A percentile compares a stretch with the other conserved stretches of the same genome.
Conservation (phyloP, 2,888 invertebrate species). For the Eudemis profundana region DNA sequence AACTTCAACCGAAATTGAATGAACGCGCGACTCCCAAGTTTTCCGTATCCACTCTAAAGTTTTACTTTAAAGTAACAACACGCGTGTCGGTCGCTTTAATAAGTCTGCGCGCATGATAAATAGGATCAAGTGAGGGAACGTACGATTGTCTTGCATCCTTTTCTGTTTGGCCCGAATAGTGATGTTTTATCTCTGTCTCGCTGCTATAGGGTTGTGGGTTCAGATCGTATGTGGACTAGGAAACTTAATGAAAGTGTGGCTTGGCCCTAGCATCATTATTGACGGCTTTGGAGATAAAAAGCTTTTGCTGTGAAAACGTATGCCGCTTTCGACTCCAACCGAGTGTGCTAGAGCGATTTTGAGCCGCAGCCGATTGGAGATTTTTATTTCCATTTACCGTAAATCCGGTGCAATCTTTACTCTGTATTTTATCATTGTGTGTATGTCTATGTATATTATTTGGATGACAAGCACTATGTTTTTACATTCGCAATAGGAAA, state of each 20-base stretch:
- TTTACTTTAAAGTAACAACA: conserved; percentile 67
- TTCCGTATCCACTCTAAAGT: conserved; percentile 68
- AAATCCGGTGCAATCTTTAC: conserved; percentile 23
- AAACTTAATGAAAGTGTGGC: conserved; percentile 79
- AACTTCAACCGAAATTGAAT: conserved; percentile 46
- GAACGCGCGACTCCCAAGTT: conserved; percentile 58
- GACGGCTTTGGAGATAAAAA: conserved; percentile 77
- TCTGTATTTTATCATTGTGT: neutral
- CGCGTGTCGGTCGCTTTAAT: conserved; percentile 80
- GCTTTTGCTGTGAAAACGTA: conserved; percentile 74
- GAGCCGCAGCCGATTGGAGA: conserved; percentile 47
- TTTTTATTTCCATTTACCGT: conserved; percentile 53
- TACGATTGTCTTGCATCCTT: conserved; percentile 46
- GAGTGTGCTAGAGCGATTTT: conserved; percentile 53
- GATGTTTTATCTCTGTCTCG: conserved; percentile 25
- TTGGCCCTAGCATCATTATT: conserved; percentile 76
- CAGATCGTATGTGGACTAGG: conserved; percentile 68
- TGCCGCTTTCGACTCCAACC: conserved; percentile 68
- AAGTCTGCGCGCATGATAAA: conserved; percentile 79
- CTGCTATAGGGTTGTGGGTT: conserved; percentile 61
- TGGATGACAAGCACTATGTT: too few species aligned
- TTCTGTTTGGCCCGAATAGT: conserved; percentile 17
- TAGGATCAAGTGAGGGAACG: conserved; percentile 76
- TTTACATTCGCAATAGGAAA: too few species aligned
- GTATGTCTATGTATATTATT: too few species aligned